Evolutionary conservation across 1,140 invertebrate species (phyloP), one percentile per base, ranked within the genome.

Genomic region (Drosophila subpulchrella): DNA sequence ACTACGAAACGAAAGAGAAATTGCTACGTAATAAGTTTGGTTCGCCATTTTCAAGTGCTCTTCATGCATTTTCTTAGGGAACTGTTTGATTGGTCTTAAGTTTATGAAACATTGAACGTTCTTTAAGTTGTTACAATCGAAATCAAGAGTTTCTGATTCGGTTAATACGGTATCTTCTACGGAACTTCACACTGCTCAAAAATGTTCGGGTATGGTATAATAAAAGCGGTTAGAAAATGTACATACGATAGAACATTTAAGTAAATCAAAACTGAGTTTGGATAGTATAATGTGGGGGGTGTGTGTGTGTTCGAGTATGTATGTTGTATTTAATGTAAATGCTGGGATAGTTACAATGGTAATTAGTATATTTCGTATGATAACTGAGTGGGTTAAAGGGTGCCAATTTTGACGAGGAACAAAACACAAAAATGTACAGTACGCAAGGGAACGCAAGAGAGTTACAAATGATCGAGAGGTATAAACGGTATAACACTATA

Each of bases 1-100:
- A 89, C 84, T 89, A 89, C 84, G 38, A 62, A 75, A 89, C 86
- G 78, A 54, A 84, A 84, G 75, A 75, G 67, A 82, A 80, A 81
- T 78, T 84, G 50, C 84, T 89, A 89, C 80, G 50, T 86, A 88
- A 89, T 62, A 81, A 72, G 66, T 84, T 79, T 73, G 76, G 59
- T 67, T 84, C 77, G 81, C 70, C 84, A 89, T 89, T 80, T 89
- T 89, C 70, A 84, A 89, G 84, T 89, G 84, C 84, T 89, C 48
- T 89, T 89, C 84, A 89, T 89, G 84, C 84, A 89, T 89, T 89
- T 79, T 81, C 71, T 62, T 65, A 68, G 63, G 66, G 42, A 20
- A 42, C 58, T 75, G 24, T 70, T 61, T 71, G 63, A 41, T 59
- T 59, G 48, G 48, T 46, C 66, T 73, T 54, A 15, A 17, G 50